Evolutionary conservation across 2,888 invertebrate species (phyloP), one percentile per base, ranked within the genome.

Genomic region (Sepioteuthis lessoniana): DNA sequence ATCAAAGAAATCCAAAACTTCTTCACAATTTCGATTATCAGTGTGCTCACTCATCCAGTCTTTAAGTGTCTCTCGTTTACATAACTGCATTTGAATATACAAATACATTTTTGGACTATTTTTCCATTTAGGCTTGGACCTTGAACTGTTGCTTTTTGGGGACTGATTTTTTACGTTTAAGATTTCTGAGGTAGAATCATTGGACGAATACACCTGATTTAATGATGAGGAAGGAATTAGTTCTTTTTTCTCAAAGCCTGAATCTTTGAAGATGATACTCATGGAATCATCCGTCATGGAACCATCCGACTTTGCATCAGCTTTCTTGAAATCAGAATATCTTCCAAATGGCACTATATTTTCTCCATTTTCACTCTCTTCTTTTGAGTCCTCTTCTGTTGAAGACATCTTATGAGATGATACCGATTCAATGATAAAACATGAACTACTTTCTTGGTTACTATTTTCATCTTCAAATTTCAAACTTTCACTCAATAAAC

Each of bases 61-160:
- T 96, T 98, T 98, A 90, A 99, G 97, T 95, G 98, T 99, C 96
- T 98, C 98, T 96, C 98, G 98, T 94, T 98, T 98, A 96, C 99
- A 99, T 95, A 99, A 97, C 97, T 99, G 99, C 99, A 99, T 99
- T 97, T 99, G 99, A 97, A 99, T 99, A 97, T 99, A 99, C 35
- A 99, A 98, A 97, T 98, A 99, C 96, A 98, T 98, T 91, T 96
- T 96, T 28, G 95, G 95, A 55, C 60, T n/a, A 19, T 38, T 60
- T 47, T 93, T 50, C 21, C 38, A 25, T 38, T 60, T 37, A 25
- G n/a, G 21, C 28, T 93, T 93, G 8, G 50, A 93, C 0, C 4
- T 28, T 21, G 46, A 50, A 91, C 13, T 37, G n/a, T 92, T 46
- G 21, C 47, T 35, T 92, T 92, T 92, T 76, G 7, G n/a, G 10